Conservation (phyloP, 2,113 vertebrate species). For the Bufo bufo region DNA sequence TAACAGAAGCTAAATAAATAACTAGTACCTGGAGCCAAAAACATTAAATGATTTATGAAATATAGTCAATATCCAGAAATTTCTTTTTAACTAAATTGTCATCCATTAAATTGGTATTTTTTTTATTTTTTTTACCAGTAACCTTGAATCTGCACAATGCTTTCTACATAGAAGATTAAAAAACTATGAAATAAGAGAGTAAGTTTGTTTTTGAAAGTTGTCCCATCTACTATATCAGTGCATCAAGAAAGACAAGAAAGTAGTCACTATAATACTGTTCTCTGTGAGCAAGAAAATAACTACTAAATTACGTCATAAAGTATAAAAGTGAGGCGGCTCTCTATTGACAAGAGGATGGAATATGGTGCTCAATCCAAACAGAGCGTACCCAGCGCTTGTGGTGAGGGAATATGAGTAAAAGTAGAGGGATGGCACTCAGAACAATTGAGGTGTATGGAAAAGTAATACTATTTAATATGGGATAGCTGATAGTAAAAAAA, state of each 20-base stretch:
- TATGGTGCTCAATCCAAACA: too few relatives aligned
- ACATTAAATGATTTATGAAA: constrained; percentile 41
- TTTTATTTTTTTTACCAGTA: background rate
- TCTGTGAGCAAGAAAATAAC: background rate
- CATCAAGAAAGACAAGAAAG: too few relatives aligned
- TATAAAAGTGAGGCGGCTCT: too few relatives aligned
- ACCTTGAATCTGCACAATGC: background rate
- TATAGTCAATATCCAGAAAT: constrained; percentile 27
- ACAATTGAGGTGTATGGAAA: too few relatives aligned
- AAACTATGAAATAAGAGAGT: background rate
- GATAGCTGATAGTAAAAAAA: too few relatives aligned
- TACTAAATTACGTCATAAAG: background rate
- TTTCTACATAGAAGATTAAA: background rate
- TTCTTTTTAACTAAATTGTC: constrained; percentile 8
- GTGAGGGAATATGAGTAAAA: too few relatives aligned
- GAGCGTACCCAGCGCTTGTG: too few relatives aligned
- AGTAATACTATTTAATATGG: too few relatives aligned
- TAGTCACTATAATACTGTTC: too few relatives aligned
- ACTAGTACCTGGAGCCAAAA: constrained; percentile 25
- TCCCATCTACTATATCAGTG: background rate
- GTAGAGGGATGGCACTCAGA: too few relatives aligned
- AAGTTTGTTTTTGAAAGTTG: background rate
- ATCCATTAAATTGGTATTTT: background rate
- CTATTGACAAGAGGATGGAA: too few relatives aligned
- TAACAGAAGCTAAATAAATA: constrained; percentile 40